These are phyloP conservation scores for Entomobrya proxima DNA, from an alignment of 2,888 invertebrate genomes.

Conservation along the genomic window DNA sequence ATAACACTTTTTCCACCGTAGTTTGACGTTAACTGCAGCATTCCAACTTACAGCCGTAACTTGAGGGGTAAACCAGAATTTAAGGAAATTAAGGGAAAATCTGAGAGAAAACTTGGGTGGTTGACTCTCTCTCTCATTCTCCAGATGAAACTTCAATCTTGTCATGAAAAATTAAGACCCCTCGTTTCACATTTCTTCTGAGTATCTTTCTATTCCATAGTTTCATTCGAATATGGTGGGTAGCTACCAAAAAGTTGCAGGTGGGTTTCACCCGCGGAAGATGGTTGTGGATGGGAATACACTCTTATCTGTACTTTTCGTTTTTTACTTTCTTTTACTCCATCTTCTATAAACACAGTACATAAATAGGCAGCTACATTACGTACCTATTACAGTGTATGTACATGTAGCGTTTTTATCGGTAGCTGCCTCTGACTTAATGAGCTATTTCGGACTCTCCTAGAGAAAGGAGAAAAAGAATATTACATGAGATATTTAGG, in stretches of 20 bases:
- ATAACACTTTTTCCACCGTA: background rate
- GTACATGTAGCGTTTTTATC: background rate
- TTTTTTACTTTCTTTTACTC: background rate
- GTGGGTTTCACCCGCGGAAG: background rate
- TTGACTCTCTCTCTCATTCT: background rate
- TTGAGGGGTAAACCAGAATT: slow-evolving; percentile 55
- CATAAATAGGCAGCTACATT: background rate
- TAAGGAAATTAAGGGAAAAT: slow-evolving; percentile 57
- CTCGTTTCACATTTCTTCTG: slow-evolving; percentile 39
- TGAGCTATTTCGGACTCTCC: slow-evolving; percentile 44
- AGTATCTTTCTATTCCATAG: background rate
- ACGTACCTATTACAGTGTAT: too few relatives aligned
- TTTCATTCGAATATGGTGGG: background rate
- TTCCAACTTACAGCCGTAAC: slow-evolving; percentile 8
- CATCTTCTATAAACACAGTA: background rate
- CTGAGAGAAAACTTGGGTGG: slow-evolving; percentile 45
- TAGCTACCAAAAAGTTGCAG: background rate
- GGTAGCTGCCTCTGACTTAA: slow-evolving; percentile 13
- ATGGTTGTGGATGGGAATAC: background rate
- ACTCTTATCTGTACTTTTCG: background rate
- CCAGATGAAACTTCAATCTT: slow-evolving; percentile 56
- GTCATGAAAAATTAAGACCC: slow-evolving; percentile 61
- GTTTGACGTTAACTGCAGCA: slow-evolving; percentile 26
- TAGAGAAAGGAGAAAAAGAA: slow-evolving; percentile 16
- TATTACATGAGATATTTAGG: slow-evolving; percentile 49